Evolutionary conservation across 2,113 vertebrate species (phyloP), one percentile per base, ranked within the genome.

Genomic region (Danionella cerebrum): DNA sequence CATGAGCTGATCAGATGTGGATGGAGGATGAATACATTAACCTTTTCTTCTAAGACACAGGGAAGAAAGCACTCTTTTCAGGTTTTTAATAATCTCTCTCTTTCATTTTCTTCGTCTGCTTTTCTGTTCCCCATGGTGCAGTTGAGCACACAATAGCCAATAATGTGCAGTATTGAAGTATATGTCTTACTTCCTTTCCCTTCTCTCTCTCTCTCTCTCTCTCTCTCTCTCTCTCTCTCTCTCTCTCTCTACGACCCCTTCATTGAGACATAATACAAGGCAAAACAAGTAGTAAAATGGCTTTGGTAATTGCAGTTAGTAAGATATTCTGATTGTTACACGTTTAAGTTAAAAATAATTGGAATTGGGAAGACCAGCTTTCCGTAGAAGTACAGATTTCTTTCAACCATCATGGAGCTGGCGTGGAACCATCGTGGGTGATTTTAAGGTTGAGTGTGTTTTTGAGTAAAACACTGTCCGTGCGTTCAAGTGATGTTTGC

Each of bases 1-100:
- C 42, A 59, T 59, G 36, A 42, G 39, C 57, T 60, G n/a, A 60
- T 60, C 31, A 13, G 14, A 44, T 44, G 22, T 60, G 24, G n/a
- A 31, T 14, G 25, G 25, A 3, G 25, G 14, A 31, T 44, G 58
- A 60, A 60, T 60, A 60, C 58, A 45, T 60, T 45, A 60, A 45
- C 58, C 39, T 60, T 60, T 60, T 45, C 39, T 12, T 31, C 24
- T 60, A 27, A 8, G 14, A 42, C 19, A 19, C 11, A 21, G 25
- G 31, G 24, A 44, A 6, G 9, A 39, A 39, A 58, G 41, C 18
- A 27, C n/a, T 18, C 10, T 29, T 7, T 25, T 14, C 22, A 42
- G 4, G 8, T 1, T 12, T 18, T 18, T 31, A n/a, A n/a, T 8
- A 13, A 8, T 31, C 7, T 7, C 27, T 18, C 25, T 52, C 13